A percentile compares a stretch with the other conserved stretches of the same genome.
phyloP scores from a whole-genome alignment of 2,888 invertebrate species.

The Spisula subtruncata region DNA sequence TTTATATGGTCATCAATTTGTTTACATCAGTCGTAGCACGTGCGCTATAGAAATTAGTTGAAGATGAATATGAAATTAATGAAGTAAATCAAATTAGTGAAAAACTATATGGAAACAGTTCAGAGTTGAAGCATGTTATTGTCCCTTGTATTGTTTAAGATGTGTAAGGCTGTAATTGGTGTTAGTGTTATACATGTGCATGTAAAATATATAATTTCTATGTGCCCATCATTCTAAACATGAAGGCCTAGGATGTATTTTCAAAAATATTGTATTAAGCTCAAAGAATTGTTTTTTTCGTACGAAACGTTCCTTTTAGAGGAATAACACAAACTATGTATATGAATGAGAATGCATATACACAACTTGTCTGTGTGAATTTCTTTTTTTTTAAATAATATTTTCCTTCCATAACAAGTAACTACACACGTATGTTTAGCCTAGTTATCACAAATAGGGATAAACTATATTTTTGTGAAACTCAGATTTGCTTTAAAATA shows the following conservation, averaged over 20 bases:
- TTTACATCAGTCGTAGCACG: slow-evolving; percentile 32
- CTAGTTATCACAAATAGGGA: no score
- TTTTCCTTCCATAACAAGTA: no score
- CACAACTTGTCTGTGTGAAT: no score
- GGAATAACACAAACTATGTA: no score
- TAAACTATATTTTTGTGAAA: no score
- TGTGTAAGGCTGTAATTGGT: not conserved
- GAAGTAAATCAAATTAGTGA: slow-evolving; percentile 21
- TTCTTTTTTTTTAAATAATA: no score
- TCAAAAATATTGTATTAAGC: not conserved
- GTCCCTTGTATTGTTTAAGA: not conserved
- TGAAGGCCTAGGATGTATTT: not conserved
- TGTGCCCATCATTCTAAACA: no score
- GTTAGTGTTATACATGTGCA: not conserved
- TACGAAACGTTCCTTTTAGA: no score
- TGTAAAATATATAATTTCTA: no score
- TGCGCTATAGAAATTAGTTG: slow-evolving; percentile 13
- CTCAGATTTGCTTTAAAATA: no score
- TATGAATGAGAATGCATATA: no score
- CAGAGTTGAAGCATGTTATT: slow-evolving; percentile 15
- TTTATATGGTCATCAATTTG: slow-evolving; percentile 45
- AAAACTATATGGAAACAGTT: not conserved
- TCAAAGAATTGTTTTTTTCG: not conserved
- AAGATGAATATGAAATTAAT: slow-evolving; percentile 43
- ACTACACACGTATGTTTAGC: no score